Conservation (phyloP, 2,888 invertebrate species). For the Cantharis flavilabris region DNA sequence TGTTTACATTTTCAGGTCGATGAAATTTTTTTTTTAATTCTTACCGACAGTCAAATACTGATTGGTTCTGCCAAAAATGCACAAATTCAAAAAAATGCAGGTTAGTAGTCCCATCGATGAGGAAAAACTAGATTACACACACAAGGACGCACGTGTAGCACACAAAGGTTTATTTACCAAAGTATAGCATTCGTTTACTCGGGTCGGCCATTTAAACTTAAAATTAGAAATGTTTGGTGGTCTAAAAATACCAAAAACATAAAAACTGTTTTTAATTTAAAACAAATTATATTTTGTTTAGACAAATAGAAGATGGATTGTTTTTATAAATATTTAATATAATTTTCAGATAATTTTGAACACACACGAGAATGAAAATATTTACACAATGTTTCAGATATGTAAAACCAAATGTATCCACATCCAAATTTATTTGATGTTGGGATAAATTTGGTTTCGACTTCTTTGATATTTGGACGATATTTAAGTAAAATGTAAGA, state of each 20-base stretch:
- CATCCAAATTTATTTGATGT: neutral
- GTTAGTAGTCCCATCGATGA: neutral
- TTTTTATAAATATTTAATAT: slow-evolving; percentile 21
- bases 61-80: neutral
- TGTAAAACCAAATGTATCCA: slow-evolving; percentile 26
- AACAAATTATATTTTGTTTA: slow-evolving; percentile 24
- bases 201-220: neutral
- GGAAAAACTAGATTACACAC: neutral
- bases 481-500: slow-evolving; percentile 12
- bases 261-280: slow-evolving; percentile 4
- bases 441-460: slow-evolving; percentile 19
- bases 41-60: neutral
- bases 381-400: slow-evolving; percentile 24
- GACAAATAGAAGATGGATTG: slow-evolving; percentile 24
- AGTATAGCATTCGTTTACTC: neutral
- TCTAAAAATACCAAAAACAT: neutral
- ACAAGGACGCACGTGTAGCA: neutral
- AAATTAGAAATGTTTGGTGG: neutral
- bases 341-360: slow-evolving; percentile 12
- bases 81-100: neutral
- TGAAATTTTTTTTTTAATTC: neutral
- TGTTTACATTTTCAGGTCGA: neutral
- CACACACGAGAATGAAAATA: slow-evolving; percentile 9
- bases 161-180: neutral
- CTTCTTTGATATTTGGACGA: slow-evolving; percentile 21